Evolutionary conservation across 2,888 invertebrate genomes (phyloP), one percentile per base, ranked within the genome.

Genomic region (Diogma glabrata): DNA sequence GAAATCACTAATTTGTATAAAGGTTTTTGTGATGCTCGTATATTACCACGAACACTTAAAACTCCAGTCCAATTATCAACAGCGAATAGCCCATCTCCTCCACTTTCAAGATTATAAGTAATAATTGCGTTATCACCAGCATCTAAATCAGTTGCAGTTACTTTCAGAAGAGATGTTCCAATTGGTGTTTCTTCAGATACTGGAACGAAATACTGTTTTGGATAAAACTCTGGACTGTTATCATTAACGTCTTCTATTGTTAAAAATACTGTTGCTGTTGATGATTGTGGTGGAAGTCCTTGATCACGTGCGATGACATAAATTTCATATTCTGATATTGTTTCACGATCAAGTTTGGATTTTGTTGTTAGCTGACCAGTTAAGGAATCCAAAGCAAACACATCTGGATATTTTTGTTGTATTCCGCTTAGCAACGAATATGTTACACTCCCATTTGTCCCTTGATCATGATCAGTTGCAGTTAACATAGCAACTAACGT

Each of bases 191-290:
- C 81, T 60, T 87, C 85, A 28, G 79, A 74, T 40, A 93, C 73
- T 40, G 82, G 77, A 58, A 87, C 77, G 64, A 91, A 84, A 68
- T 95, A 95, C 61, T 82, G 78, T 63, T 79, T 78, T 1, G 95
- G 95, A 72, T 94, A 94, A 72, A 96, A 94, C 61, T 82, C 78
- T 0, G 95, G 95, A 60, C 80, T 79, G 67, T 95, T 94, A 69
- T 96, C 95, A 67, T 96, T 95, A 12, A 90, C 81, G 70, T 95
- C 95, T 54, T 82, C 73, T 16, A 96, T 78, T 57, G 75, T 81
- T 6, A 96, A 70, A 61, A 79, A 76, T 49, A 96, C 83, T 1
- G 90, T 88, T 8, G 92, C 90, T 0, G 91, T 90, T 7, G 94
- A 89, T 16, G 91, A 89, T 64, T 91, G 86, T 0, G 91, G 84